phyloP scores from a whole-genome alignment of 2,113 vertebrate species.

The Macrotis lagotis region DNA sequence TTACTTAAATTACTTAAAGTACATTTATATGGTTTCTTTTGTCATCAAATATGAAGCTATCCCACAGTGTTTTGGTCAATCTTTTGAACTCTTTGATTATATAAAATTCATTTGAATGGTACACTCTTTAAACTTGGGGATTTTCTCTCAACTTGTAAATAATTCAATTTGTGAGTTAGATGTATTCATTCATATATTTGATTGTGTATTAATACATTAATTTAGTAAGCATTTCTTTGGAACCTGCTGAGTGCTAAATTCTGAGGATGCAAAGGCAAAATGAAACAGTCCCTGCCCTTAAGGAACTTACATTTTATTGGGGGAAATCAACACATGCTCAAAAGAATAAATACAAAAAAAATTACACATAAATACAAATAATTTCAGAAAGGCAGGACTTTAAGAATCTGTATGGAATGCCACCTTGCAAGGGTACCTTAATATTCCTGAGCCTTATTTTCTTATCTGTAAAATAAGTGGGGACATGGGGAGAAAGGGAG shows the following conservation, averaged over 20 bases:
- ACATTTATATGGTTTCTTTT: constrained; percentile 23
- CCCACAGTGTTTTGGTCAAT: constrained; percentile 46
- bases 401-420: too few species aligned
- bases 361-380: not conserved
- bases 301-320: not conserved
- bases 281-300: not conserved
- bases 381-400: not conserved
- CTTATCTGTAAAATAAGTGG: not conserved
- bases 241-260: not conserved
- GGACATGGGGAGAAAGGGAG: not conserved
- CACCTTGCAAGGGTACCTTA: not conserved
- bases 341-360: not conserved
- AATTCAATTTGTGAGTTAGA: not conserved
- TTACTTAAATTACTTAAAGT: constrained; percentile 22
- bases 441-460: not conserved
- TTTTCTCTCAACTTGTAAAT: not conserved
- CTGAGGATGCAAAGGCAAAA: not conserved
- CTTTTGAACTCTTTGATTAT: constrained; percentile 33
- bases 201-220: not conserved
- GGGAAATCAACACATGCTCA: not conserved
- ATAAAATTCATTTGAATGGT: constrained; percentile 49
- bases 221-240: not conserved
- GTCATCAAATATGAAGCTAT: constrained; percentile 38
- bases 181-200: not conserved
- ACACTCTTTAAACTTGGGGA: constrained; percentile 38